Conservation (phyloP, 1,140 invertebrate species). For the Papilio polytes region DNA sequence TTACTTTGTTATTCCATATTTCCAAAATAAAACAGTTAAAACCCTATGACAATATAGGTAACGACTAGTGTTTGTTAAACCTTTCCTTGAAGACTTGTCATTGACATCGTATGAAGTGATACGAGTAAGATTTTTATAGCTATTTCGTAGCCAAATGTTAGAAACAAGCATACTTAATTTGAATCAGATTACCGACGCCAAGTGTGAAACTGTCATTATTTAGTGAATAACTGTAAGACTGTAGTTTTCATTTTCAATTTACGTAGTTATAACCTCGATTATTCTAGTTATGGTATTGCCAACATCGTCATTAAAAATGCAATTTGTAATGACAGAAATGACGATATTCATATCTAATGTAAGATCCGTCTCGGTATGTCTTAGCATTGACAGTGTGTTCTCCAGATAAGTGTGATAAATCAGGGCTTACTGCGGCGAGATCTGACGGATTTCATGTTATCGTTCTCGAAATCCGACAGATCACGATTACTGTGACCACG, state of each 20-base stretch:
- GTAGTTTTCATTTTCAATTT: neutral
- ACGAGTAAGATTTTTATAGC: neutral
- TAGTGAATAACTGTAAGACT: neutral
- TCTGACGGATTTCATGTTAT: conserved; percentile 54
- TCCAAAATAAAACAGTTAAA: neutral
- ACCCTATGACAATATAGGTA: neutral
- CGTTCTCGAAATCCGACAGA: conserved; percentile 38
- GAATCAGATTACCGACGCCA: no score
- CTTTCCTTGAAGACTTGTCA: neutral
- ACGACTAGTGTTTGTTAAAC: neutral
- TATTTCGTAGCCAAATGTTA: no score
- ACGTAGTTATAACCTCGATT: no score
- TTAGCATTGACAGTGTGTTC: conserved; percentile 60
- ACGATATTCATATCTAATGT: conserved; percentile 46
- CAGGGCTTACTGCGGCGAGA: conserved; percentile 67
- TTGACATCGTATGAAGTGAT: neutral
- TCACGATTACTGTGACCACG: conserved; percentile 55
- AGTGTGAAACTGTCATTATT: no score
- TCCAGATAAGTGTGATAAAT: conserved; percentile 69
- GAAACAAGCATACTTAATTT: no score
- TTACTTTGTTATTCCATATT: neutral
- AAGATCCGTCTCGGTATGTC: conserved; percentile 51
- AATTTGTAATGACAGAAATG: neutral
- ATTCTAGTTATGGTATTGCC: neutral
- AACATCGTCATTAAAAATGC: neutral